Conservation (phyloP, 2,797 vertebrate genomes). For the Champsocephalus esox region DNA sequence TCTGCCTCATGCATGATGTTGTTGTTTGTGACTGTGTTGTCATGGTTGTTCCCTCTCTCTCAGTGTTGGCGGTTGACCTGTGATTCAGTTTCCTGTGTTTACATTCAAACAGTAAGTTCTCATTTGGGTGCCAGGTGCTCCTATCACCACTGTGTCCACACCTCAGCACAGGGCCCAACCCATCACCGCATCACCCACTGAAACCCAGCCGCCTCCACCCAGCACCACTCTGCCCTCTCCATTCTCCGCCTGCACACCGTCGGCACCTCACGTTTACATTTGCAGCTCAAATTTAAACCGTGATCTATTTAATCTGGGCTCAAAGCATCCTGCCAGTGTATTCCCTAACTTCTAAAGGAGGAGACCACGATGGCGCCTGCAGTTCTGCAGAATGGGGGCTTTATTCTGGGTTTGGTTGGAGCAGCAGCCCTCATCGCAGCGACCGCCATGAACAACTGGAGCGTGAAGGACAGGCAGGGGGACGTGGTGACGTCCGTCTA, state of each 20-base stretch:
- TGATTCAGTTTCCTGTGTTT: slow-evolving; percentile 53
- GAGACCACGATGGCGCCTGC: slow-evolving; percentile 85
- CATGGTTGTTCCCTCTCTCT: neutral
- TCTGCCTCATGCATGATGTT: slow-evolving; percentile 1
- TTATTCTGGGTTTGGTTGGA: slow-evolving; percentile 86
- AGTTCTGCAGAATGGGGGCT: slow-evolving; percentile 88
- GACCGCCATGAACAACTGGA: slow-evolving; percentile 91
- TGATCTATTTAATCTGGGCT: neutral
- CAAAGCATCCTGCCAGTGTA: neutral
- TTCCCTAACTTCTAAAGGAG: slow-evolving; percentile 15
- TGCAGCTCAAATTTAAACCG: neutral
- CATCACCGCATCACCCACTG: slow-evolving; percentile 40
- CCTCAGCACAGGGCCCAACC: slow-evolving; percentile 50
- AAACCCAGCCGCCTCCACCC: slow-evolving; percentile 51
- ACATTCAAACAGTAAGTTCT: slow-evolving; percentile 50
- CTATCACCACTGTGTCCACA: slow-evolving; percentile 61
- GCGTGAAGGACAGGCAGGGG: slow-evolving; percentile 88
- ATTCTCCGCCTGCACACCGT: neutral
- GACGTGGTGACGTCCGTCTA: slow-evolving; percentile 88
- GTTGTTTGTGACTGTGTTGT: neutral
- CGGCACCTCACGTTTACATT: slow-evolving; percentile 1
- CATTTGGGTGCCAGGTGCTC: slow-evolving; percentile 44
- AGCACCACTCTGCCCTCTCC: slow-evolving; percentile 34
- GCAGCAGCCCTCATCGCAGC: slow-evolving; percentile 85
- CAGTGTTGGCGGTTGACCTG: neutral